These are phyloP conservation scores for Melanotaenia nigrans DNA, from an alignment of 2,797 vertebrate species.

Conservation along the genomic window DNA sequence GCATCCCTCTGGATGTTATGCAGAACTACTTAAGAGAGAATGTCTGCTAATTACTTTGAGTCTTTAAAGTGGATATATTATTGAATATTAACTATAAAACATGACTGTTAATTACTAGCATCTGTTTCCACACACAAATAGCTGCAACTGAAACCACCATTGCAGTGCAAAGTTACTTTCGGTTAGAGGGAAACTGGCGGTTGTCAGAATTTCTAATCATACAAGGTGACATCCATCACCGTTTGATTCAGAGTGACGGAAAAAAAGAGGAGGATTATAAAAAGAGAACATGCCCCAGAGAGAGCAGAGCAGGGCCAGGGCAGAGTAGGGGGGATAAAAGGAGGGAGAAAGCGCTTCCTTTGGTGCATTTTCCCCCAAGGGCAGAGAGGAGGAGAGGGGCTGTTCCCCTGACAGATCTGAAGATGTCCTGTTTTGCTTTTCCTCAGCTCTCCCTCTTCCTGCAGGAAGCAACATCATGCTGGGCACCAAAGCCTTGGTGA, in stretches of 20 bases:
- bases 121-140: not conserved
- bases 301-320: slow-evolving; percentile 61
- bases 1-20: not conserved
- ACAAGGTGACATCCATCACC: slow-evolving; percentile 61
- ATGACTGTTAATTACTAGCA: not conserved
- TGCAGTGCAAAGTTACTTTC: not conserved
- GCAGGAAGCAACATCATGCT: slow-evolving; percentile 85
- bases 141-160: not conserved
- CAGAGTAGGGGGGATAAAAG: slow-evolving; percentile 61
- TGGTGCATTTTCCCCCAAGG: slow-evolving; percentile 72
- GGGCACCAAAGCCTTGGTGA: slow-evolving; percentile 72
- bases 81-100: not conserved
- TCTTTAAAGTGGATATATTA: not conserved
- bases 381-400: slow-evolving; percentile 79
- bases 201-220: slow-evolving; percentile 24
- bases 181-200: slow-evolving; percentile 6
- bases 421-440: slow-evolving; percentile 88
- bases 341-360: slow-evolving; percentile 79
- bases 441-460: slow-evolving; percentile 83
- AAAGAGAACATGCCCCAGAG: slow-evolving; percentile 49
- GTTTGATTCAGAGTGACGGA: slow-evolving; percentile 30
- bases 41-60: not conserved
- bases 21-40: not conserved
- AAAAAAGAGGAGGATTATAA: slow-evolving; percentile 54
- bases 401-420: slow-evolving; percentile 83